These are phyloP conservation scores for Sinocyclocheilus rhinocerous DNA, from an alignment of 2,113 vertebrate species.

Conservation along the genomic window DNA sequence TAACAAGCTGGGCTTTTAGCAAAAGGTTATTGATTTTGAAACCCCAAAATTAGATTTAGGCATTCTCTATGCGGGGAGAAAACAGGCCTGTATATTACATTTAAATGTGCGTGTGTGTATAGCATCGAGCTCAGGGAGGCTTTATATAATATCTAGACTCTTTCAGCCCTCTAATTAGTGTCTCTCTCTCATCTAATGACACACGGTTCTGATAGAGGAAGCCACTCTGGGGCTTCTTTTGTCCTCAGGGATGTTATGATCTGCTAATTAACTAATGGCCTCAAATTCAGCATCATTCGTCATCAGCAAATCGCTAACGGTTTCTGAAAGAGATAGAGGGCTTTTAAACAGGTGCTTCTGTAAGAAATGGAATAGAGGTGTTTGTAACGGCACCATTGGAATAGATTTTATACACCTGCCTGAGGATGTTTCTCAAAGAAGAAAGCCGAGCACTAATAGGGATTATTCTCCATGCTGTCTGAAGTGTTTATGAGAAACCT, in stretches of 20 bases:
- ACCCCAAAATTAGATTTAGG: slow-evolving; percentile 38
- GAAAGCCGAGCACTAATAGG: background rate
- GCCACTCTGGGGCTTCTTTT: slow-evolving; percentile 46
- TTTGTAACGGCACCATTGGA: background rate
- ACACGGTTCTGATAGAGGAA: slow-evolving; percentile 53
- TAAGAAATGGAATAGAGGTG: slow-evolving; percentile 11
- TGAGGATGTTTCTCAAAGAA: slow-evolving; percentile 18
- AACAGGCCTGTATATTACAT: slow-evolving; percentile 13
- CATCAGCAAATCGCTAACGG: slow-evolving; percentile 48
- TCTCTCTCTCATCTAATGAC: slow-evolving; percentile 55
- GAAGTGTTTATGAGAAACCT: slow-evolving; percentile 22
- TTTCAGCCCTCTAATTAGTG: slow-evolving; percentile 56
- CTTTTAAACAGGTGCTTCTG: slow-evolving; percentile 54
- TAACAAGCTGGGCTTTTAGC: slow-evolving; percentile 38
- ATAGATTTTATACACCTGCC: slow-evolving; percentile 29
- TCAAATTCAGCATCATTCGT: slow-evolving; percentile 54
- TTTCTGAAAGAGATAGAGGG: slow-evolving; percentile 34
- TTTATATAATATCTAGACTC: slow-evolving; percentile 44
- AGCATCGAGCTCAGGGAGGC: slow-evolving; percentile 31
- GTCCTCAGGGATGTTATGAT: slow-evolving; percentile 59
- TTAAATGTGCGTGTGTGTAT: slow-evolving; percentile 26
- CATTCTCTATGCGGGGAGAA: slow-evolving; percentile 11
- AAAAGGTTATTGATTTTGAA: slow-evolving; percentile 40
- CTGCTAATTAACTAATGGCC: slow-evolving; percentile 64
- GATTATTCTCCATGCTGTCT: slow-evolving; percentile 14